These are phyloP conservation scores for Philereme vetulata DNA, from an alignment of 2,888 invertebrate species.

Conservation along the genomic window DNA sequence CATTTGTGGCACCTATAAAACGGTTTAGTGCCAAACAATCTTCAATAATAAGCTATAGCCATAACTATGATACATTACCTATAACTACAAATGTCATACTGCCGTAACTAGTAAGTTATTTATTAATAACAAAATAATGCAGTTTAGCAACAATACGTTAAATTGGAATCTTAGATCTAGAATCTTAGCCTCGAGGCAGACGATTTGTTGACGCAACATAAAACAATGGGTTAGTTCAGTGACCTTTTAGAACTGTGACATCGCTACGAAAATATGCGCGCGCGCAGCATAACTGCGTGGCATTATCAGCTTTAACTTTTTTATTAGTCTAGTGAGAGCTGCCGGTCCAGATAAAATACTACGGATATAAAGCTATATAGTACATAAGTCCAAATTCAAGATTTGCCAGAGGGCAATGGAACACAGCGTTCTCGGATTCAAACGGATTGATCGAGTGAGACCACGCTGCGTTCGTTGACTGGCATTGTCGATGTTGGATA, in stretches of 20 bases:
- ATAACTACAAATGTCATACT: neutral
- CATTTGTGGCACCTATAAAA: conserved; percentile 15
- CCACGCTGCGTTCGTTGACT: no score
- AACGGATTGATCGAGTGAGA: no score
- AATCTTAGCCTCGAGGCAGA: conserved; percentile 70
- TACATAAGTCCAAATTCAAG: no score
- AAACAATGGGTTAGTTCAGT: conserved; percentile 79
- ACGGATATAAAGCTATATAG: no score
- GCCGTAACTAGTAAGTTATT: conserved; percentile 31
- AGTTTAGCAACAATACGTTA: conserved; percentile 66
- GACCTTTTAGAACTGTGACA: conserved; percentile 80
- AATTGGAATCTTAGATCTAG: conserved; percentile 47
- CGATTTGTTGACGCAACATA: conserved; percentile 78
- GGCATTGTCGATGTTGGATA: no score
- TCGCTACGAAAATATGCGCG: conserved; percentile 70
- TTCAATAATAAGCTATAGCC: neutral
- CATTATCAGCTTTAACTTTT: neutral
- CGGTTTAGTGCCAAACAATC: conserved; percentile 8
- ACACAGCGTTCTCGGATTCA: no score
- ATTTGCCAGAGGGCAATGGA: no score
- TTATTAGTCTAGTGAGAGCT: neutral
- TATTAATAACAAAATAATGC: conserved; percentile 66
- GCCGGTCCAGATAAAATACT: neutral
- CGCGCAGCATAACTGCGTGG: neutral
- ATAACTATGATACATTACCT: neutral